Base-by-base conservation (phyloP, 2,888 invertebrate genomes). In the Erannis defoliaria region DNA sequence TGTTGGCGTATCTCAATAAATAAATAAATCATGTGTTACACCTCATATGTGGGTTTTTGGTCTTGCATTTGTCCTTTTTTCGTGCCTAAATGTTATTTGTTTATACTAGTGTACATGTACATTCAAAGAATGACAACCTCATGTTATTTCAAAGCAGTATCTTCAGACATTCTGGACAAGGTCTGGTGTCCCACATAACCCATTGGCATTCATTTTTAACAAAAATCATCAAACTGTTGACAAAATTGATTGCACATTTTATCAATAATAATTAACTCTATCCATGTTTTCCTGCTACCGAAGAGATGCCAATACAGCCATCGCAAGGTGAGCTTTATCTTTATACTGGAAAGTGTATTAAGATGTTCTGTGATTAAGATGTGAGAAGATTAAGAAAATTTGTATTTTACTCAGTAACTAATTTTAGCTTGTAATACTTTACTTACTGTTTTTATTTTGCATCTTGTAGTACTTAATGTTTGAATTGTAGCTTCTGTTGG, bases 241-340 rank as follows among this genome's bases (percentile, higher is more conserved):
- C 37, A 69, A 78, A 73, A 83, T 89, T 89, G 87, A 89, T 84
- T 63, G 90, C 89, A 90, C 88, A 89, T 78, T 74, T 77, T 57
- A 67, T 63, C 66, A 66, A 59, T 69, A 54, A 72, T 78, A 83
- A 83, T 77, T 85, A 84, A 86, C 81, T 84, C 82, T n/a, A 48
- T 75, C 61, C 77, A 74, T 87, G 75, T 86, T 86, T 84, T 84
- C 82, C 84, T 76, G 90, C 89, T 74, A 72, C 70, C 78, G 79
- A 80, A 90, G 90, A 85, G 84, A 81, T 40, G 29, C 40, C 40
- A 51, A 51, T 68, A 75, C 75, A 62, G 78, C 78, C 67, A 71
- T 73, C 46, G 72, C 72, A 73, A 89, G 88, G 89, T 88, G 81
- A 85, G 86, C 73, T 55, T 58, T 37, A 12, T 6, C 21, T 16